These are phyloP conservation scores for Boloria selene DNA, from an alignment of 2,888 invertebrate species.

Conservation along the genomic window DNA sequence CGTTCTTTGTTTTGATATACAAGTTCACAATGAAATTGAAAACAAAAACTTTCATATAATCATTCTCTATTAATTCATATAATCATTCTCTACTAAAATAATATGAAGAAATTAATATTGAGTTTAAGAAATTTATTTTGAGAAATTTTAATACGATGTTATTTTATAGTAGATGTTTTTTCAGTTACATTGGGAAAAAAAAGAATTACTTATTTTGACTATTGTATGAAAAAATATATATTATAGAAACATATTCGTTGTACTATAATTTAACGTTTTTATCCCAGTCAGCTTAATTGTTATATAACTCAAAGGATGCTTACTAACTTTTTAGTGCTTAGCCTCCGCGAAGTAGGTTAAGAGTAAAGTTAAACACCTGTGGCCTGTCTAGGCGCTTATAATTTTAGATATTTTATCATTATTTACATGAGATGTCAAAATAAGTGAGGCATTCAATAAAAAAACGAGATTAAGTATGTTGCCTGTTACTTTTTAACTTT, in stretches of 20 bases:
- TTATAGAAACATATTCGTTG: neutral
- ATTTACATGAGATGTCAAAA: neutral
- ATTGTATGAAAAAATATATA: too few relatives aligned
- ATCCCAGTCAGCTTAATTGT: conserved; percentile 2
- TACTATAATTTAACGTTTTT: neutral
- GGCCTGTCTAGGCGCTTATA: conserved; percentile 43
- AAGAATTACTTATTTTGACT: too few relatives aligned
- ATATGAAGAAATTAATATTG: too few relatives aligned
- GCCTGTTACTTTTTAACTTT: too few relatives aligned
- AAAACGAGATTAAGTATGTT: too few relatives aligned
- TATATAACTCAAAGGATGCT: conserved; percentile 43
- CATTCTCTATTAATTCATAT: too few relatives aligned
- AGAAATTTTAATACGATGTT: neutral
- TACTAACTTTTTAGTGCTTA: conserved; percentile 64
- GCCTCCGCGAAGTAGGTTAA: conserved; percentile 59
- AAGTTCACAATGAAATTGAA: neutral
- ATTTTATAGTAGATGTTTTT: neutral
- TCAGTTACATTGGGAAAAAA: too few relatives aligned
- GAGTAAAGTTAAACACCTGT: conserved; percentile 64
- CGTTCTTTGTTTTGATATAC: neutral
- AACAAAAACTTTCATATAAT: neutral
- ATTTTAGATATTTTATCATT: neutral
- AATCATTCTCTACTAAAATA: too few relatives aligned
- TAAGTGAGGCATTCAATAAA: too few relatives aligned
- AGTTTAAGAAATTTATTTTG: too few relatives aligned